Conservation (phyloP, 2,113 vertebrate species). For the Eulacestoma nigropectus region DNA sequence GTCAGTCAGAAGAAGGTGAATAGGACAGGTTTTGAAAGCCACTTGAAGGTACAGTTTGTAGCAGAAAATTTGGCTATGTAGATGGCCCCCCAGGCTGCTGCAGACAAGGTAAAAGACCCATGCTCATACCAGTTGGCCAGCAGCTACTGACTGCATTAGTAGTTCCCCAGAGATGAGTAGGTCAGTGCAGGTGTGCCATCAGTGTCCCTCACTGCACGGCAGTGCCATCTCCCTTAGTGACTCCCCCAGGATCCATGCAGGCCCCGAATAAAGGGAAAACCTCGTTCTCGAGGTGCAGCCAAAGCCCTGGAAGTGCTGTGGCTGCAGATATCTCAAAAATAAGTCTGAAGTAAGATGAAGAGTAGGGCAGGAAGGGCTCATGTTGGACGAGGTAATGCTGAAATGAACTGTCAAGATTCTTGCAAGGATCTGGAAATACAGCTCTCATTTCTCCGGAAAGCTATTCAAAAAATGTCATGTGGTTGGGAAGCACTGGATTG, state of each 20-base stretch:
- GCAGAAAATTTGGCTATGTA: neutral
- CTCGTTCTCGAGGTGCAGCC: neutral
- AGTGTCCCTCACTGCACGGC: neutral
- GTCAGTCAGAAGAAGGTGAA: neutral
- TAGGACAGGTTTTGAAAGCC: neutral
- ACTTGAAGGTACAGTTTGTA: neutral
- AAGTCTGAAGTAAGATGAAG: neutral
- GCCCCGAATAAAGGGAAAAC: rapidly evolving
- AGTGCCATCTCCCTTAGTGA: rapidly evolving
- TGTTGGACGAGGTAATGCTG: neutral
- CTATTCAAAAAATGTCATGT: neutral
- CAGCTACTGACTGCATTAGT: neutral
- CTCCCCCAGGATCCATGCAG: rapidly evolving
- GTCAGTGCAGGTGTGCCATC: neutral
- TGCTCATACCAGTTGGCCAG: neutral
- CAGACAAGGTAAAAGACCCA: neutral
- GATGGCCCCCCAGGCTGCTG: neutral
- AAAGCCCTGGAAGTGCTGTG: neutral
- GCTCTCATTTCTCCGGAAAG: neutral
- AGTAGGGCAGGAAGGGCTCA: neutral
- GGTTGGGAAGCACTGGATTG: neutral
- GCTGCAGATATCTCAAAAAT: neutral
- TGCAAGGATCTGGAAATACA: neutral
- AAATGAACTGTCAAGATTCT: neutral
- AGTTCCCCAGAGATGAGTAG: neutral